These are phyloP conservation scores for Merluccius polli DNA, from an alignment of 2,797 vertebrate genomes.

Conservation along the genomic window DNA sequence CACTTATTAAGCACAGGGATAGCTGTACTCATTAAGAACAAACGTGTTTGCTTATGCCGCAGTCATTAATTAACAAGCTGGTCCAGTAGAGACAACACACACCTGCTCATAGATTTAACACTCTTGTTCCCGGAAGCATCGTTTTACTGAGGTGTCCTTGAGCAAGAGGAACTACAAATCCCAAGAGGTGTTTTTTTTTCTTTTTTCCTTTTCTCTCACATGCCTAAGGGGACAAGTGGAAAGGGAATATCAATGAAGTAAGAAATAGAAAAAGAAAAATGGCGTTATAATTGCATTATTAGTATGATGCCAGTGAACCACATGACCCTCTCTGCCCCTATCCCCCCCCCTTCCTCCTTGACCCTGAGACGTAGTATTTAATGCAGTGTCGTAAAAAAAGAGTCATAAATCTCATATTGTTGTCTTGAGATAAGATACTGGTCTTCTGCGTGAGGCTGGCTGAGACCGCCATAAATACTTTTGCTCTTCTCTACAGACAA, in stretches of 20 bases:
- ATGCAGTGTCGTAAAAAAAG: constrained; percentile 26
- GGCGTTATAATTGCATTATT: constrained; percentile 20
- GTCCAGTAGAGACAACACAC: background rate
- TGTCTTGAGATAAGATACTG: constrained; percentile 47
- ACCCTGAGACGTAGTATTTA: constrained; percentile 43
- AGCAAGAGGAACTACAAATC: background rate
- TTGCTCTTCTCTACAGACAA: constrained; percentile 16
- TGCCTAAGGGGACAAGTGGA: constrained; percentile 8
- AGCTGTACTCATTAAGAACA: no score
- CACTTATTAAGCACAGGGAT: no score
- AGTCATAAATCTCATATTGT: constrained; percentile 43
- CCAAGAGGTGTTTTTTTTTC: background rate
- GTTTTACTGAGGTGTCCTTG: background rate
- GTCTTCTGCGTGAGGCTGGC: constrained; percentile 38
- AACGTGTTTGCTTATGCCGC: no score
- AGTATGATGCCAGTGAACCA: constrained; percentile 23
- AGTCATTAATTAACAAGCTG: no score
- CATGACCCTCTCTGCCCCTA: constrained; percentile 20
- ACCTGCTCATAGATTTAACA: background rate
- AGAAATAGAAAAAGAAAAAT: background rate
- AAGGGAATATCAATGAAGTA: constrained; percentile 16
- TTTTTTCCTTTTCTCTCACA: background rate
- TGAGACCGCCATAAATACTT: constrained; percentile 29
- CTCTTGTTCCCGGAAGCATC: background rate
- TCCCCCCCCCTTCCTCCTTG: constrained; percentile 31